Conservation (phyloP, 2,113 vertebrate genomes). For the Urocitellus parryii region DNA sequence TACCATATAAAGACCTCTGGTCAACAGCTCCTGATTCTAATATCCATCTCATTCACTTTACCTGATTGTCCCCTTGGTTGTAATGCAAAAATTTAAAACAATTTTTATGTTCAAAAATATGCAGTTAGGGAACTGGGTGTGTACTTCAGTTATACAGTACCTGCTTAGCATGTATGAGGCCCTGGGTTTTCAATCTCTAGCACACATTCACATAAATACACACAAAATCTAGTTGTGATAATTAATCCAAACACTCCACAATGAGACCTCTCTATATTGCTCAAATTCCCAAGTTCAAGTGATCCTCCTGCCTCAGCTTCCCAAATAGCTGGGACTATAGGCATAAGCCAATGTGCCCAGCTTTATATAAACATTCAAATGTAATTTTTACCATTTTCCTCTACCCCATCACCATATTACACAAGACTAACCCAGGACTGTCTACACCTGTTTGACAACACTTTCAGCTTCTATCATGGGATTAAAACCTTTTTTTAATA, state of each 20-base stretch:
- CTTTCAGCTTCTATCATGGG: not conserved
- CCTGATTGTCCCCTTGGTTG: not conserved
- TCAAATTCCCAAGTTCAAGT: not conserved
- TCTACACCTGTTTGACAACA: constrained; percentile 3
- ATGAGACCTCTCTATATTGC: not conserved
- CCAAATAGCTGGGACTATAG: not conserved
- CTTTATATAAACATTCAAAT: not conserved
- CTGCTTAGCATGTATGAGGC: not conserved
- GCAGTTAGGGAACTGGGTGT: not conserved
- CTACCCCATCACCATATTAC: not conserved
- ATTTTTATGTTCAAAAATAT: not conserved
- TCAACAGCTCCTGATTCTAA: not conserved
- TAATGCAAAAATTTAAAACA: constrained; percentile 20
- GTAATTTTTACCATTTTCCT: not conserved
- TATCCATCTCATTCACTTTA: constrained; percentile 26
- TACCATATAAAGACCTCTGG: not conserved
- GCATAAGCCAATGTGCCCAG: not conserved
- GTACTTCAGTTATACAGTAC: not conserved
- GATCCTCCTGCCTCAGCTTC: not conserved
- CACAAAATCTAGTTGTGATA: not conserved
- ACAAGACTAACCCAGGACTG: constrained; percentile 1
- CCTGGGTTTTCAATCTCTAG: not conserved
- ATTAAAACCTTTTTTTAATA: constrained; percentile 16
- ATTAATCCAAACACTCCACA: not conserved
- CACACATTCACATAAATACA: not conserved